phyloP scores from a whole-genome alignment of 2,888 invertebrate genomes.

The Cecidostiba fungosa region DNA sequence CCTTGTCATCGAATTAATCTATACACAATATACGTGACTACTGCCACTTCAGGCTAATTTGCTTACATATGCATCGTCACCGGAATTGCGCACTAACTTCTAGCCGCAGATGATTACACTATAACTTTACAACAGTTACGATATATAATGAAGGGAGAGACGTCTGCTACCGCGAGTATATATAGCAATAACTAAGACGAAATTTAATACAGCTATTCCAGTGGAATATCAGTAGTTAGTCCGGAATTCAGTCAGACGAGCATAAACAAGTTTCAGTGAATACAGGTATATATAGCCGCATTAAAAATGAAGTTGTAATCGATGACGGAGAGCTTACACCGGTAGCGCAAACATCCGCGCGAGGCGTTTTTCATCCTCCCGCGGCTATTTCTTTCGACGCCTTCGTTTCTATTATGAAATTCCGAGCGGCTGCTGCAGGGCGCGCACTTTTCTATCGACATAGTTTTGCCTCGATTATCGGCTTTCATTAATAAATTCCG shows the following conservation, averaged over 20 bases:
- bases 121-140: background rate
- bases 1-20: background rate
- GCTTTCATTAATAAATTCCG: slow-evolving; percentile 22
- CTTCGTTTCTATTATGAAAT: slow-evolving; percentile 21
- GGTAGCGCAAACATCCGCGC: background rate
- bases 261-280: background rate
- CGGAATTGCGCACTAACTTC: background rate
- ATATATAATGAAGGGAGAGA: background rate
- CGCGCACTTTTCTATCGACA: slow-evolving; percentile 29
- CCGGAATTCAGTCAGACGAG: background rate
- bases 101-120: background rate
- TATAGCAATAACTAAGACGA: background rate
- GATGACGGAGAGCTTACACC: background rate
- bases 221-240: background rate
- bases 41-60: background rate
- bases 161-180: background rate
- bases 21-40: background rate
- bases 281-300: too few species aligned
- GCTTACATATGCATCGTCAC: background rate
- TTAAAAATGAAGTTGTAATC: background rate
- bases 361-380: background rate
- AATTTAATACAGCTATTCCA: background rate
- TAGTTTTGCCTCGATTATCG: slow-evolving; percentile 37
- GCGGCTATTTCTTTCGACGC: background rate
- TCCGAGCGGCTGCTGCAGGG: background rate